Base-by-base conservation (phyloP, 1,140 invertebrate genomes). In the Diorhabda elongata region DNA sequence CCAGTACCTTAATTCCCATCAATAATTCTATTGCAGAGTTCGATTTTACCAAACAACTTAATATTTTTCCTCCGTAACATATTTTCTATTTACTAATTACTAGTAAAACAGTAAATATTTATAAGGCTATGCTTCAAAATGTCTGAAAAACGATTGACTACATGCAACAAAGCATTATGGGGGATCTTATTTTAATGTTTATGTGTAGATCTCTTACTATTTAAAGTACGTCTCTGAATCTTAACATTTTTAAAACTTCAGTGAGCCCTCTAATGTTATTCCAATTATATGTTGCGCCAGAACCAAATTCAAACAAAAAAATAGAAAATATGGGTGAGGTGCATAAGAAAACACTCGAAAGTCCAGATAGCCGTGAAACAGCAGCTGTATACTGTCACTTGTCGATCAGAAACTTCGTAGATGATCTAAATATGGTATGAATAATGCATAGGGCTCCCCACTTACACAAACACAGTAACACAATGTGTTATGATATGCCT, bases 341-440 rank as follows among this genome's bases (percentile, higher is more conserved):
- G 68, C 61, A 69, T 69, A 69, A n/a, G 62, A 71, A 69, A 58
- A 68, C 74, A 77, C 73, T 77, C 58, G 56, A 76, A 70, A 63
- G 69, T 64, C 65, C 73, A 67, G 61, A 72, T 68, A 68, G 71
- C 69, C 70, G 75, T 75, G 75, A 75, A 75, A 76, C 76, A 72
- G 76, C 78, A 79, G 77, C 78, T 79, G 78, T 78, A 68, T 69
- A 75, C 76, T 77, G 78, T 78, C 78, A 79, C 78, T 79, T 79
- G 78, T 79, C 78, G 76, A 78, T 79, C 77, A 77, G 68, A 65
- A 61, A 63, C 57, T 64, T 68, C 72, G 74, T 75, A 72, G 75
- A 77, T 75, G 76, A 78, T 79, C 73, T 74, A 75, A 78, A 77
- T 78, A 77, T 74, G 68, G 73, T 73, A 75, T 78, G 78, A 78